Conservation (phyloP, 2,888 invertebrate genomes). For the Barypeithes pellucidus region DNA sequence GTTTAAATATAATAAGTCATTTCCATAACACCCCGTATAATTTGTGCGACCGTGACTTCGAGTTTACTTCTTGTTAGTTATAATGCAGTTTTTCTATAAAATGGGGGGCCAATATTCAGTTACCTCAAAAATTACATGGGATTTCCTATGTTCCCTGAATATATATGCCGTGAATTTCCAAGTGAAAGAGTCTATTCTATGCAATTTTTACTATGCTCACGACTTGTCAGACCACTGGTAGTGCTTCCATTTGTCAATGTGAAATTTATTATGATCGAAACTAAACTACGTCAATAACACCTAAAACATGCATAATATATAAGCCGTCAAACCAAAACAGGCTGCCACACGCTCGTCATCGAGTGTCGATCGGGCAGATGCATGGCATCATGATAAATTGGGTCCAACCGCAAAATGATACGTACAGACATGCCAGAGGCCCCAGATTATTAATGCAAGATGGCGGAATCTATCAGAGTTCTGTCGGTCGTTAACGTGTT, state of each 20-base stretch:
- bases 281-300: slow-evolving; percentile 10
- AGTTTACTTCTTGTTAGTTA: no score
- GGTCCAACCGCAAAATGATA: slow-evolving; percentile 36
- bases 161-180: no score
- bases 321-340: slow-evolving; percentile 9
- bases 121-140: no score
- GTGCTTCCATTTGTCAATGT: neutral
- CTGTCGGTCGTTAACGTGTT: slow-evolving; percentile 43
- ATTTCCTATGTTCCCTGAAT: no score
- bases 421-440: slow-evolving; percentile 30
- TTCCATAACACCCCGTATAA: no score
- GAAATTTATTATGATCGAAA: neutral
- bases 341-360: slow-evolving; percentile 25
- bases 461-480: slow-evolving; percentile 46
- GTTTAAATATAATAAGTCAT: no score
- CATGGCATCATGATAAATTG: slow-evolving; percentile 41
- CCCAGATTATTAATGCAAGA: slow-evolving; percentile 46
- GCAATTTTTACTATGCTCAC: no score
- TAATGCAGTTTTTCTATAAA: no score
- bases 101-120: no score
- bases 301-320: slow-evolving; percentile 19
- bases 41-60: no score
- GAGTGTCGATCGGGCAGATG: slow-evolving; percentile 30
- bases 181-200: no score
- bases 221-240: no score